phyloP scores from a whole-genome alignment of 2,888 invertebrate species.

The Eupithecia tripunctaria region DNA sequence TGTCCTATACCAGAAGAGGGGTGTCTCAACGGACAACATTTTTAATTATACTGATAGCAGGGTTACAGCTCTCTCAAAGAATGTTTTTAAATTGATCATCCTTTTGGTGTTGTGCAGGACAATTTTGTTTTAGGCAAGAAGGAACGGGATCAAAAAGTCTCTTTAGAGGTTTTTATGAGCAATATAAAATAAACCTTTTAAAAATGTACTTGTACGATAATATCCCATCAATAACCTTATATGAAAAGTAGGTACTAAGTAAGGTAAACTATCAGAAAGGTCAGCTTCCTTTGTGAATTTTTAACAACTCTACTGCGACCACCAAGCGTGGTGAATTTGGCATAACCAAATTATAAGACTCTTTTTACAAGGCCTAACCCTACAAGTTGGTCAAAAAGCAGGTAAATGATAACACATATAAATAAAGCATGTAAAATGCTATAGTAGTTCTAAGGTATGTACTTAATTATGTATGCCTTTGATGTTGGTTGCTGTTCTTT shows the following conservation, averaged over 20 bases:
- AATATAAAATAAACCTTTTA: no score
- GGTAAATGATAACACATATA: no score
- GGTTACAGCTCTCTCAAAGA: constrained; percentile 12
- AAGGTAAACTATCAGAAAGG: not conserved
- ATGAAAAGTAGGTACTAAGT: not conserved
- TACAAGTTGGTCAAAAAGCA: not conserved
- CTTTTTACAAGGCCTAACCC: not conserved
- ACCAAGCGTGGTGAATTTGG: not conserved
- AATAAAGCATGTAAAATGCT: no score
- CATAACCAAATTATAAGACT: not conserved
- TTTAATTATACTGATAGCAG: constrained; percentile 5
- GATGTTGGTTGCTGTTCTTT: no score
- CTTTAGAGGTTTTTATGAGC: no score
- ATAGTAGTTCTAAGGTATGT: not conserved
- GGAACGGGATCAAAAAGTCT: no score
- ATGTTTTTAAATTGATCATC: not conserved
- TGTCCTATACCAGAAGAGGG: no score
- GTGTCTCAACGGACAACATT: constrained; percentile 15
- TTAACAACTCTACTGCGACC: not conserved
- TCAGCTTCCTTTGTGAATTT: no score
- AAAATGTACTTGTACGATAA: not conserved
- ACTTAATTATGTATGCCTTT: no score
- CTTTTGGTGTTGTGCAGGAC: not conserved
- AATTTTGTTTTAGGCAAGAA: not conserved
- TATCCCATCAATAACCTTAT: not conserved